Percentiles rank a stretch among this genome's conserved stretches.
These are phyloP conservation scores for Oeneis ivallda DNA, from an alignment of 2,888 invertebrate species.

Conservation along the genomic window DNA sequence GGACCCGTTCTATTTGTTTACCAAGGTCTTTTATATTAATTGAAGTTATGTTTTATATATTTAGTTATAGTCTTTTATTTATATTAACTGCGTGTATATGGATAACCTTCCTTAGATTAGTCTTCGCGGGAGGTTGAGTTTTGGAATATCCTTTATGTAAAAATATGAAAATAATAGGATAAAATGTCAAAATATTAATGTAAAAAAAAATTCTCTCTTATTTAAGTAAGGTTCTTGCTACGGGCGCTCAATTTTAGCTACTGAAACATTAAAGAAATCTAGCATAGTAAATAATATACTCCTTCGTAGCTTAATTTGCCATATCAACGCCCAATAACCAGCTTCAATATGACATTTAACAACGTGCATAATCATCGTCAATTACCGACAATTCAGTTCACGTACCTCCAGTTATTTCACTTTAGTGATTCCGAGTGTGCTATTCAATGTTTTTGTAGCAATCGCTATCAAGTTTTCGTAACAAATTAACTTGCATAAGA, in stretches of 20 bases:
- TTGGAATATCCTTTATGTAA: too few species aligned
- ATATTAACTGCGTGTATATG: neutral
- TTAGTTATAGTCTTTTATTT: neutral
- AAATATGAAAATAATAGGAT: too few species aligned
- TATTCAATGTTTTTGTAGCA: conserved; percentile 9
- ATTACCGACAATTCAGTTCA: conserved; percentile 7
- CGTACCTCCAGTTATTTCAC: conserved; percentile 4
- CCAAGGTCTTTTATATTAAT: conserved; percentile 1
- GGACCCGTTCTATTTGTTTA: neutral
- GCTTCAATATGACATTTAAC: conserved; percentile 17
- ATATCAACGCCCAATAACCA: conserved; percentile 3
- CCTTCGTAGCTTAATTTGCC: conserved; percentile 4
- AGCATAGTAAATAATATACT: neutral
- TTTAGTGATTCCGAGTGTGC: neutral
- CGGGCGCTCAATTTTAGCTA: neutral
- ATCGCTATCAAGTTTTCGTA: conserved; percentile 6
- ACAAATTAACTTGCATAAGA: conserved; percentile 12
- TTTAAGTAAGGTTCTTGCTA: too few species aligned
- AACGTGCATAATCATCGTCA: conserved; percentile 9
- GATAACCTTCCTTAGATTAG: neutral
- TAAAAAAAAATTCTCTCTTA: too few species aligned
- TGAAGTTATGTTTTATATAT: neutral
- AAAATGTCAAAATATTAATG: too few species aligned
- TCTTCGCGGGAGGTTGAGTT: too few species aligned
- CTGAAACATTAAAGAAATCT: neutral